These are phyloP conservation scores for Caretta caretta DNA, from an alignment of 2,113 vertebrate genomes.

Conservation along the genomic window DNA sequence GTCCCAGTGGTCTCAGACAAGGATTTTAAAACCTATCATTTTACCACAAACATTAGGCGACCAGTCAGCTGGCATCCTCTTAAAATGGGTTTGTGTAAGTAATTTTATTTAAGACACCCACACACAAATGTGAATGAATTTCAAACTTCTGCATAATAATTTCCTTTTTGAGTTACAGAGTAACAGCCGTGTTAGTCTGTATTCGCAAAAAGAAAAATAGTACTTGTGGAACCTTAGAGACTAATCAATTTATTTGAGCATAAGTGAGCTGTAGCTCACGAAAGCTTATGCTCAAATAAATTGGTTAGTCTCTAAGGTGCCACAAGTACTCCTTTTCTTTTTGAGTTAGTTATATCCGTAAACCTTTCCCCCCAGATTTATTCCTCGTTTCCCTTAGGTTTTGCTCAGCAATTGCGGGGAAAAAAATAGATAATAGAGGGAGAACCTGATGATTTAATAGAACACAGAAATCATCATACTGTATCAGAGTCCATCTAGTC, in stretches of 20 bases:
- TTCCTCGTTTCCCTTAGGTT: not conserved
- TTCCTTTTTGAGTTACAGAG: not conserved
- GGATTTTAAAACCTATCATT: not conserved
- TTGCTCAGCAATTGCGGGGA: not conserved
- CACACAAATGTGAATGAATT: not conserved
- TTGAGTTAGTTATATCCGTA: not conserved
- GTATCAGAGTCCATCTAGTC: not conserved
- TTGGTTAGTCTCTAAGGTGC: no score
- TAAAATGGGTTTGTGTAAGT: not conserved
- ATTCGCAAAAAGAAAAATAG: no score
- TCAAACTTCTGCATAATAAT: not conserved
- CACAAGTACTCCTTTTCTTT: not conserved
- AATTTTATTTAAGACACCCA: not conserved
- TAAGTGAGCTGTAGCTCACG: no score
- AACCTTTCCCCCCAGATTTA: not conserved
- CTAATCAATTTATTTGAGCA: no score
- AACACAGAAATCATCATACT: conserved; percentile 32
- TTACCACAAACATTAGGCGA: not conserved
- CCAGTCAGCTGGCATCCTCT: not conserved
- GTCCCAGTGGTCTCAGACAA: not conserved
- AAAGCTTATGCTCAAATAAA: no score
- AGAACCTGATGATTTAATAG: conserved; percentile 35
- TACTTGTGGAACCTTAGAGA: no score
- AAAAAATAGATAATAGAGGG: conserved; percentile 21
- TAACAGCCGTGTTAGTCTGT: no score